Evolutionary conservation across 2,888 invertebrate genomes (phyloP).

Genomic region (Vanessa cardui): DNA sequence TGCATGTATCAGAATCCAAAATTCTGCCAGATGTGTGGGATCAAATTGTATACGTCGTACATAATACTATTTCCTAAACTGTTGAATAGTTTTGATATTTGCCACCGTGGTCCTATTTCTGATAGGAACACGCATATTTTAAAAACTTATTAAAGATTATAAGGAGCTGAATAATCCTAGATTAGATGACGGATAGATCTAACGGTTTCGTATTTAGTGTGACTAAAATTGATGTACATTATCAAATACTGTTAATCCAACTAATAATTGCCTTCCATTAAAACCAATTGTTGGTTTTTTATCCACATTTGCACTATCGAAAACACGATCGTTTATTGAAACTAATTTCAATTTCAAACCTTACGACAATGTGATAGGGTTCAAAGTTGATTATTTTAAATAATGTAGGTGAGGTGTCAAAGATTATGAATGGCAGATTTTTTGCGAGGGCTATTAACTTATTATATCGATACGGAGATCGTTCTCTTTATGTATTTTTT

Average conservation of each 20-base stretch:
- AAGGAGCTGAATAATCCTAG: too few species aligned
- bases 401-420: slow-evolving; percentile 29
- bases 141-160: too few species aligned
- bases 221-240: slow-evolving; percentile 2
- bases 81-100: too few species aligned
- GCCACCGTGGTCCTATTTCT: too few species aligned
- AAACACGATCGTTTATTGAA: background rate
- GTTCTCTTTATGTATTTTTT: slow-evolving; percentile 11
- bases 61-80: too few species aligned
- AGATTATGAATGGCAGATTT: slow-evolving; percentile 31
- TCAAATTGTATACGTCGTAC: too few species aligned
- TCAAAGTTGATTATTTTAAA: background rate
- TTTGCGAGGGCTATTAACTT: slow-evolving; percentile 31
- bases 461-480: slow-evolving; percentile 34
- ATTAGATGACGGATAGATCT: background rate
- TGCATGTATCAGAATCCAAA: too few species aligned
- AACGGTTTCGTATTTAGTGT: background rate
- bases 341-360: background rate
- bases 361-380: background rate
- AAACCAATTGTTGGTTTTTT: slow-evolving; percentile 15
- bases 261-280: slow-evolving; percentile 21
- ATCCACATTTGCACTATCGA: background rate
- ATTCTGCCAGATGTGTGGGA: too few species aligned
- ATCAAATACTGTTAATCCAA: slow-evolving; percentile 8
- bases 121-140: too few species aligned